Conservation (phyloP, 92 coral and sea anemone species). For the Muricea muricata region DNA sequence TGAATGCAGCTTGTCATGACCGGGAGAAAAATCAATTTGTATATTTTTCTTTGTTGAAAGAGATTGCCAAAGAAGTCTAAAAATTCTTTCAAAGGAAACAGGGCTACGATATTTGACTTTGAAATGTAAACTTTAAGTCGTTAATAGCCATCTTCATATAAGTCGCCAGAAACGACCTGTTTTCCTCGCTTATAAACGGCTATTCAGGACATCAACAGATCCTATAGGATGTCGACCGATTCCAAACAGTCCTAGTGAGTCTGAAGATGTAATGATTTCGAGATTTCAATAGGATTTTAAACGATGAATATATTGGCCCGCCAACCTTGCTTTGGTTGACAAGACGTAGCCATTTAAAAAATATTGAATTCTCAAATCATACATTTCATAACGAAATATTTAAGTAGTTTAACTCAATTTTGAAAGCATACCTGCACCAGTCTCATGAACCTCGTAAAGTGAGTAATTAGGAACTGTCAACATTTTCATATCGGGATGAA, state of each 20-base stretch:
- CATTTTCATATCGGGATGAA: slow-evolving; percentile 99
- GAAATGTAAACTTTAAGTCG: neutral
- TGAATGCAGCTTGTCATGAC: neutral
- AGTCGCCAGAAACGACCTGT: neutral
- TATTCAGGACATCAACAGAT: neutral
- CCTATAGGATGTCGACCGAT: neutral
- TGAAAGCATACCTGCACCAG: slow-evolving; percentile 74
- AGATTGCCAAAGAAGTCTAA: too few species aligned
- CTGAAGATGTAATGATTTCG: neutral
- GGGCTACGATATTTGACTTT: neutral
- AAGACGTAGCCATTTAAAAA: neutral
- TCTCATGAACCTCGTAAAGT: slow-evolving; percentile 90
- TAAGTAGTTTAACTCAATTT: neutral
- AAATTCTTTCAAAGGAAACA: neutral
- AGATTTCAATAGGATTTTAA: neutral
- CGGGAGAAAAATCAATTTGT: neutral
- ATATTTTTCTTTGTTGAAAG: neutral
- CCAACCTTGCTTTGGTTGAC: neutral
- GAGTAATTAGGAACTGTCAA: slow-evolving; percentile 86
- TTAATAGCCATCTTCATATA: neutral
- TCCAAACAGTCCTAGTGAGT: neutral
- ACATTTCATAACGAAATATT: neutral
- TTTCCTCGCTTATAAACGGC: neutral
- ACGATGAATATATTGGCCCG: slow-evolving; percentile 14
- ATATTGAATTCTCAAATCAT: slow-evolving; percentile 12